These are phyloP conservation scores for Epinephelus malabaricus DNA, from an alignment of 2,797 vertebrate genomes.

Conservation along the genomic window DNA sequence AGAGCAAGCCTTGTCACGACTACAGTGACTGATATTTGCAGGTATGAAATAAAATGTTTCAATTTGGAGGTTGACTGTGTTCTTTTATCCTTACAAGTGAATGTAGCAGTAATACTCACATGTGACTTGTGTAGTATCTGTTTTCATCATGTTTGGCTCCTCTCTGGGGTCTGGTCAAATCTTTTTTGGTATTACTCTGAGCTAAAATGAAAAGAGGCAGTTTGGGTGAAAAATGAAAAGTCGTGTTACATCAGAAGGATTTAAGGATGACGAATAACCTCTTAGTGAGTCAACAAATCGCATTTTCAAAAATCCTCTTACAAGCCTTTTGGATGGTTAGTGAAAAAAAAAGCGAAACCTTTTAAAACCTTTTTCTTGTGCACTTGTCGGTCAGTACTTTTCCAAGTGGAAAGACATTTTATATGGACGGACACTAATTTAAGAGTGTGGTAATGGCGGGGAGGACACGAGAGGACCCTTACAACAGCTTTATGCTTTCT, in stretches of 20 bases:
- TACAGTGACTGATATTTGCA: slow-evolving; percentile 12
- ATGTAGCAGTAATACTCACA: neutral
- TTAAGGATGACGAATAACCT: slow-evolving; percentile 70
- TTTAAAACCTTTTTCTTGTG: slow-evolving; percentile 25
- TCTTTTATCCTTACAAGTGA: slow-evolving; percentile 15
- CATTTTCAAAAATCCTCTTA: slow-evolving; percentile 77
- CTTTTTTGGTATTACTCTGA: slow-evolving; percentile 24
- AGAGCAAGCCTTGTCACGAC: slow-evolving; percentile 9
- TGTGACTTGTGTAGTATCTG: neutral
- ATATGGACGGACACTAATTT: slow-evolving; percentile 1
- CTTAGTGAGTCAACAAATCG: slow-evolving; percentile 73
- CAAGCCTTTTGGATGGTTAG: slow-evolving; percentile 33
- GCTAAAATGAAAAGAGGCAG: slow-evolving; percentile 43
- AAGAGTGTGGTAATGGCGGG: neutral
- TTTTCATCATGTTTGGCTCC: slow-evolving; percentile 26
- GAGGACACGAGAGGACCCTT: slow-evolving; percentile 11
- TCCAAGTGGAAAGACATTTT: slow-evolving; percentile 17
- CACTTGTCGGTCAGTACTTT: slow-evolving; percentile 24
- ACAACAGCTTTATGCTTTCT: slow-evolving; percentile 8
- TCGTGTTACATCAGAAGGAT: slow-evolving; percentile 77
- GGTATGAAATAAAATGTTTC: slow-evolving; percentile 45
- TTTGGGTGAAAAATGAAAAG: slow-evolving; percentile 70
- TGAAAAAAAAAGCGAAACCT: slow-evolving; percentile 7
- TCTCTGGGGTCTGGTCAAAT: slow-evolving; percentile 11
- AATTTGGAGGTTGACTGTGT: slow-evolving; percentile 4